phyloP scores from a whole-genome alignment of 2,888 invertebrate species.

The Sarcophaga variegata region DNA sequence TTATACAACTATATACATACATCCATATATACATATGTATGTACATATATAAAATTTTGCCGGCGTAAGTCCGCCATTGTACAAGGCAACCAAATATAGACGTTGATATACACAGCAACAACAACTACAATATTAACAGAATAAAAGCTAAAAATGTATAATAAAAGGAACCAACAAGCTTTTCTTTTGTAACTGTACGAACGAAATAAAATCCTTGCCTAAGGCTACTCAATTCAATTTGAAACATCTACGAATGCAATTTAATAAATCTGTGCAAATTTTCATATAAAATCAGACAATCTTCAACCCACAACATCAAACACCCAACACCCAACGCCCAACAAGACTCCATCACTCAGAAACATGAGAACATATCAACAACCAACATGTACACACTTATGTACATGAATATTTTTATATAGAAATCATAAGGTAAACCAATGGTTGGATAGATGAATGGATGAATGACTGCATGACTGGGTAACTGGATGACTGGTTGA shows the following conservation, averaged over 20 bases:
- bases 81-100: slow-evolving; percentile 42
- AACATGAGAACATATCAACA: slow-evolving; percentile 8
- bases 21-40: neutral
- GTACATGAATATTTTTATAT: slow-evolving; percentile 1
- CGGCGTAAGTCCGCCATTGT: slow-evolving; percentile 41
- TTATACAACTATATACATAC: too few species aligned
- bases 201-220: slow-evolving; percentile 68
- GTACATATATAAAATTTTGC: slow-evolving; percentile 37
- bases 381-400: slow-evolving; percentile 6
- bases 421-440: slow-evolving; percentile 59
- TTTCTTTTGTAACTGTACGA: slow-evolving; percentile 31
- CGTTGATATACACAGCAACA: slow-evolving; percentile 26
- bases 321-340: neutral
- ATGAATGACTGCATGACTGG: slow-evolving; percentile 4
- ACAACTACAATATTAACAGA: slow-evolving; percentile 16
- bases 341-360: neutral
- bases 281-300: slow-evolving; percentile 69
- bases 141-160: slow-evolving; percentile 30
- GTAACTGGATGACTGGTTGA: slow-evolving; percentile 43
- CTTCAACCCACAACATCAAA: neutral
- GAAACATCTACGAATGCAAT: slow-evolving; percentile 80
- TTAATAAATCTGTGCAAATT: slow-evolving; percentile 78
- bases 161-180: slow-evolving; percentile 49
- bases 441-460: slow-evolving; percentile 45
- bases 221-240: slow-evolving; percentile 77